These are phyloP conservation scores for Dicranocentrus wangi DNA, from an alignment of 2,888 invertebrate species.

Conservation along the genomic window DNA sequence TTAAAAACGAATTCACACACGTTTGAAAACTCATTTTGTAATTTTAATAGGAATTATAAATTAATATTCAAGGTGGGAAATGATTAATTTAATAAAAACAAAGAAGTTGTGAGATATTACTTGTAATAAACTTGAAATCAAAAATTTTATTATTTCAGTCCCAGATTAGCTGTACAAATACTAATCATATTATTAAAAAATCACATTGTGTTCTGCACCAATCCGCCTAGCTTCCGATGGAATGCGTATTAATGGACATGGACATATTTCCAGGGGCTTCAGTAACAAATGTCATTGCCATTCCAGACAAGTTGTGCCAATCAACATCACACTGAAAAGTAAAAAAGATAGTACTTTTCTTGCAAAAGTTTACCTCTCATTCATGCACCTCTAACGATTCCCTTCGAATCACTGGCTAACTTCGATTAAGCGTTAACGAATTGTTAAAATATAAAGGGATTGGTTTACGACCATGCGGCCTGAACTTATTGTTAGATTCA, in stretches of 20 bases:
- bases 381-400: too few relatives aligned
- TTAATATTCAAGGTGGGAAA: neutral
- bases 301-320: conserved; percentile 63
- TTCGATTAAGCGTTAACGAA: too few relatives aligned
- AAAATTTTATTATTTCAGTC: too few relatives aligned
- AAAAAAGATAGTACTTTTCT: too few relatives aligned
- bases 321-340: conserved; percentile 61
- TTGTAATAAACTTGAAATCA: neutral
- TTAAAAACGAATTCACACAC: too few relatives aligned
- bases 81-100: neutral
- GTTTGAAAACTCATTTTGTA: too few relatives aligned
- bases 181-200: too few relatives aligned
- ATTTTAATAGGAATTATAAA: neutral
- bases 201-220: conserved; percentile 43
- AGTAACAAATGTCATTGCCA: conserved; percentile 57
- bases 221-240: conserved; percentile 42
- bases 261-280: conserved; percentile 60
- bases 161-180: neutral
- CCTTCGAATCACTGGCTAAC: too few relatives aligned
- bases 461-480: too few relatives aligned
- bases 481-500: too few relatives aligned
- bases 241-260: neutral
- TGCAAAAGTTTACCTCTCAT: too few relatives aligned
- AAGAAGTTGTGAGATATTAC: neutral
- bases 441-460: too few relatives aligned